A percentile compares a stretch with the other conserved stretches of the same genome.
These are phyloP conservation scores for Ispidina picta DNA, from an alignment of 2,797 vertebrate genomes.

Conservation along the genomic window DNA sequence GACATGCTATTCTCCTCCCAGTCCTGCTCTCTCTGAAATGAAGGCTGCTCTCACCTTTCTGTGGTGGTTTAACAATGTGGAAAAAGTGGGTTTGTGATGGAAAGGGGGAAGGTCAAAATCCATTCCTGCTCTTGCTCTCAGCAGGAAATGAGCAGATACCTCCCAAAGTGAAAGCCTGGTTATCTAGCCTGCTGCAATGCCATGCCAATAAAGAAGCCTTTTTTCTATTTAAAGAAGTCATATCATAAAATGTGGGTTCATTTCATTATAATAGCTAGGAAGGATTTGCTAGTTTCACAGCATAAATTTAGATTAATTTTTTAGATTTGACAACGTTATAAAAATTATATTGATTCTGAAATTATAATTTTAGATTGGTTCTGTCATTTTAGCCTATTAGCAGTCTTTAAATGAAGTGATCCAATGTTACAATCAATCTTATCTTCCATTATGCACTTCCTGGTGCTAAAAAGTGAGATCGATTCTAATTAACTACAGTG, in stretches of 20 bases:
- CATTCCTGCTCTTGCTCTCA: constrained; percentile 1
- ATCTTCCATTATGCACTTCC: constrained; percentile 75
- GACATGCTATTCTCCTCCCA: neutral
- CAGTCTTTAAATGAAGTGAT: constrained; percentile 76
- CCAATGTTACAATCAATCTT: constrained; percentile 74
- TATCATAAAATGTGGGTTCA: constrained; percentile 64
- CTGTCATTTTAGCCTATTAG: constrained; percentile 75
- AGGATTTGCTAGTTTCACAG: constrained; percentile 67
- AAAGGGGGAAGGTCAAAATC: constrained; percentile 2
- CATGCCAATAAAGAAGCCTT: constrained; percentile 38
- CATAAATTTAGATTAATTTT: constrained; percentile 75
- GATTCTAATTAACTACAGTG: constrained; percentile 72
- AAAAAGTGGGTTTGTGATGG: neutral
- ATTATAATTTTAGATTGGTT: constrained; percentile 77
- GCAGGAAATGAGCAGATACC: constrained; percentile 28
- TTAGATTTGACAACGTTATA: constrained; percentile 73
- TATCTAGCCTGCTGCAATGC: constrained; percentile 21
- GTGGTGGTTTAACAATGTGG: neutral
- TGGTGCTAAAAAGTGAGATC: constrained; percentile 75
- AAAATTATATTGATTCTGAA: constrained; percentile 78
- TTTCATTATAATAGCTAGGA: constrained; percentile 68
- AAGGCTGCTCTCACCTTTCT: neutral
- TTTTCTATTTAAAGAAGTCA: constrained; percentile 65
- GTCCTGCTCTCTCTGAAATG: neutral
- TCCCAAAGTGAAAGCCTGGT: constrained; percentile 27